Evolutionary conservation across 2,797 vertebrate species (phyloP), one percentile per base, ranked within the genome.

Genomic region (Holocentrus rufus): DNA sequence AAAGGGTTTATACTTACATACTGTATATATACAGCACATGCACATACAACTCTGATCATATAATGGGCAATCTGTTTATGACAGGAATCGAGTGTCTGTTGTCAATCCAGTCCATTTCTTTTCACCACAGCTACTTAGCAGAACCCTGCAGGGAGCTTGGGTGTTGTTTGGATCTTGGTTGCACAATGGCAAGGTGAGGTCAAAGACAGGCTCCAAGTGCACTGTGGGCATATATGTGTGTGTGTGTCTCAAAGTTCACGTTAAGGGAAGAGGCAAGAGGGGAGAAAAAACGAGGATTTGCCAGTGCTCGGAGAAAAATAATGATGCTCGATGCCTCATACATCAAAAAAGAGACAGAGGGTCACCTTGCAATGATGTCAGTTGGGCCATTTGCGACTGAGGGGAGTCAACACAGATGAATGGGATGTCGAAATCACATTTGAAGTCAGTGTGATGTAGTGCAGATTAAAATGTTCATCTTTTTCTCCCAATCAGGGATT

Each of bases 131-230:
- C 62, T 80, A 82, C 73, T 86, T 80, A 87, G 80, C 71, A 42
- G 77, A 44, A 69, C 76, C 81, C 82, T 81, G 64, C 74, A 63
- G 85, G 82, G 84, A 86, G 57, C 83, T 83, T 64, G 78, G 72
- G 63, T 87, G 84, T 73, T 82, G 76, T 83, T 87, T 87, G 72
- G 74, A 85, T 85, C 82, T 80, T 72, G 83, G 69, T 83, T 20
- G 66, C 47, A 75, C 42, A 68, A 84, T 65, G 77, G 74, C 83
- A 91, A 91, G 89, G 89, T 91, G 88, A 91, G 89, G 88, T 91
- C 88, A 93, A 89, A 87, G 88, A 85, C 88, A 57, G 68, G 75
- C 80, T 79, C 31, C 68, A 65, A 81, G 81, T 70, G 61, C 47
- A 69, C 64, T 68, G 27, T 4, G 53, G 68, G 23, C 77, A 57